A percentile compares a stretch with the other conserved stretches of the same genome.
Conservation (phyloP, 2,797 vertebrate genomes). For the Aselliscus stoliczkanus region DNA sequence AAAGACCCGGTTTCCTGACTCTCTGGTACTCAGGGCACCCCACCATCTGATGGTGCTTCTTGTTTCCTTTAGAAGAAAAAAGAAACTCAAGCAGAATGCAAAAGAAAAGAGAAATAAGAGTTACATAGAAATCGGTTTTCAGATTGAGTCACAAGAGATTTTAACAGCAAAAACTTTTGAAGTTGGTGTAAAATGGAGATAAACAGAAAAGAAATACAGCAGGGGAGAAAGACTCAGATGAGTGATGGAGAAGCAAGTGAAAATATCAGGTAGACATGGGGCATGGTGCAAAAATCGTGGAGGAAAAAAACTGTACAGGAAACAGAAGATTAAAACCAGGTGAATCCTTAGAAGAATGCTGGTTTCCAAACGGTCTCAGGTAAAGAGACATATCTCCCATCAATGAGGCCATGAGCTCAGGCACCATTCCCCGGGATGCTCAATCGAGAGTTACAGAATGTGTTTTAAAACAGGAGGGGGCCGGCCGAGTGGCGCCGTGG, state of each 20-base stretch:
- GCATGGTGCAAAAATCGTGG: background rate
- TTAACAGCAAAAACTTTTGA: background rate
- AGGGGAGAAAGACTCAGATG: background rate
- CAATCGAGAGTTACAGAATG: background rate
- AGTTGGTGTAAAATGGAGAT: background rate
- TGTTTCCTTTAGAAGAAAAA: background rate
- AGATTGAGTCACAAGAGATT: background rate
- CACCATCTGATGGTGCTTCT: background rate
- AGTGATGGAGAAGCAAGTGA: background rate
- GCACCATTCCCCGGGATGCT: background rate
- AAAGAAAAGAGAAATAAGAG: background rate
- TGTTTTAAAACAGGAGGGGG: slow-evolving; percentile 31
- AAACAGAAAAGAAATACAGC: background rate
- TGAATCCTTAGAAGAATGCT: background rate
- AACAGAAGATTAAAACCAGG: background rate
- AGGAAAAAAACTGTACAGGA: background rate
- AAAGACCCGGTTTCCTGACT: background rate
- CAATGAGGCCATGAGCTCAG: background rate
- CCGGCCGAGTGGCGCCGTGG: no score
- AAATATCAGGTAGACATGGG: background rate
- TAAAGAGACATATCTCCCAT: background rate
- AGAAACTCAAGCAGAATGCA: background rate
- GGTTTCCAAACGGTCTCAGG: background rate
- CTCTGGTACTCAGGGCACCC: background rate
- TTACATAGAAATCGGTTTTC: background rate